Base-by-base conservation (phyloP, 2,888 invertebrate species). In the Epinotia nisella region DNA sequence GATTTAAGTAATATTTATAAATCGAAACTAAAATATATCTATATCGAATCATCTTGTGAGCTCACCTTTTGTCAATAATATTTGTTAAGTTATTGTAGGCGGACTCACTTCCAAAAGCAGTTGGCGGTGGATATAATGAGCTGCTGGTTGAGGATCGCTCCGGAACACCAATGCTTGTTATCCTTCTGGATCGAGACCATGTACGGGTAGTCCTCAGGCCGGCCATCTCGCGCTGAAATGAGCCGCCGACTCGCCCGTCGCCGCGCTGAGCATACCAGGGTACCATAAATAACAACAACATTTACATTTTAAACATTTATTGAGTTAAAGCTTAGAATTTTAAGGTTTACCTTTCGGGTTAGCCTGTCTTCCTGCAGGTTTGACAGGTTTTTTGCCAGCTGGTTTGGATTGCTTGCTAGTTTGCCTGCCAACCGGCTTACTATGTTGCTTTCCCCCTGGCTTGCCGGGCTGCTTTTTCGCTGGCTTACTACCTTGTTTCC, bases 91-190 rank as follows among this genome's bases (percentile, higher is more conserved):
- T n/a, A 49, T 49, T 2, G 45, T 49, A n/a, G 3, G 49, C 4
- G n/a, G 53, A 89, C 91, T 90, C 80, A 93, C 93, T 89, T 93
- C 93, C 93, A 93, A 77, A 93, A 78, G 77, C 93, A 93, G 79
- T 92, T 93, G 1, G 93, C 93, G 1, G 93, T 92, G 24, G 92
- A 90, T 75, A 93, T 87, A 53, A 89, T 86, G 1, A 93, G 74
- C 5, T 87, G 84, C 5, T 81, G 90, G 72, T 91, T 92, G 21
- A 93, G 82, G 39, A 93, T 69, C 3, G 93, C 91, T 1, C 93
- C 93, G 0, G 90, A 78, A 75, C 93, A 93, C 93, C 93, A 93
- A 74, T 93, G 93, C 75, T 87, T 80, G 0, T 75, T 74, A 3
- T 83, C 76, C 76, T 91, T 92, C 78, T 91, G 92, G 45, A 93